Conservation (phyloP, 1,140 invertebrate genomes). For the Cyrtorhinus lividipennis region DNA sequence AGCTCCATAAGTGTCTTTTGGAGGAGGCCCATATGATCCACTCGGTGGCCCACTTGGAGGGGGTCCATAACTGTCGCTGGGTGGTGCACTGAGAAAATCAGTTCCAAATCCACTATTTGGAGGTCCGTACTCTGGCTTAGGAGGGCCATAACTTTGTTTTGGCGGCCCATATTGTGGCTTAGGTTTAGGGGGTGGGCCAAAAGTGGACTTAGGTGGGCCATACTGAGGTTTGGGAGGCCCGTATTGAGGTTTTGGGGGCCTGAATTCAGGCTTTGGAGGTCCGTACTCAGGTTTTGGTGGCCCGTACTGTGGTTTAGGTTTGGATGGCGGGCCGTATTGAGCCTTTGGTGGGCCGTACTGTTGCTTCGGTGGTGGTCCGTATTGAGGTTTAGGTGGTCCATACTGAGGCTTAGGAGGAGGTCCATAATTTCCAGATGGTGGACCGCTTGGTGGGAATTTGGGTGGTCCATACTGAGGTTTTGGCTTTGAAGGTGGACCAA, state of each 20-base stretch:
- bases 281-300: conserved; percentile 27
- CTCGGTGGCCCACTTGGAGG: conserved; percentile 25
- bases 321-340: conserved; percentile 30
- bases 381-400: conserved; percentile 26
- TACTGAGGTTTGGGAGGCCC: conserved; percentile 22
- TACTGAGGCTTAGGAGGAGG: conserved; percentile 27
- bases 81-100: conserved; percentile 28
- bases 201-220: conserved; percentile 22
- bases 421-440: conserved; percentile 30
- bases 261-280: conserved; percentile 24
- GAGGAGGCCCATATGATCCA: conserved; percentile 27
- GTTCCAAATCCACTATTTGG: conserved; percentile 27
- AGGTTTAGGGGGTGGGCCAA: conserved; percentile 30
- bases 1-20: conserved; percentile 23
- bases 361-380: conserved; percentile 25
- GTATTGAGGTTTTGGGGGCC: conserved; percentile 27
- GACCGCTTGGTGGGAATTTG: conserved; percentile 24
- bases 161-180: conserved; percentile 31
- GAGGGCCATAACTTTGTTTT: conserved; percentile 22
- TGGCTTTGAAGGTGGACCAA: conserved; percentile 24
- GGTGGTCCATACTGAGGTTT: conserved; percentile 26
- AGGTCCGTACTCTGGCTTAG: conserved; percentile 24
- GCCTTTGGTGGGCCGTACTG: conserved; percentile 25
- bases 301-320: conserved; percentile 26
- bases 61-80: conserved; percentile 31